These are phyloP conservation scores for Xerus inauris DNA, from an alignment of 2,113 vertebrate species.

Conservation along the genomic window DNA sequence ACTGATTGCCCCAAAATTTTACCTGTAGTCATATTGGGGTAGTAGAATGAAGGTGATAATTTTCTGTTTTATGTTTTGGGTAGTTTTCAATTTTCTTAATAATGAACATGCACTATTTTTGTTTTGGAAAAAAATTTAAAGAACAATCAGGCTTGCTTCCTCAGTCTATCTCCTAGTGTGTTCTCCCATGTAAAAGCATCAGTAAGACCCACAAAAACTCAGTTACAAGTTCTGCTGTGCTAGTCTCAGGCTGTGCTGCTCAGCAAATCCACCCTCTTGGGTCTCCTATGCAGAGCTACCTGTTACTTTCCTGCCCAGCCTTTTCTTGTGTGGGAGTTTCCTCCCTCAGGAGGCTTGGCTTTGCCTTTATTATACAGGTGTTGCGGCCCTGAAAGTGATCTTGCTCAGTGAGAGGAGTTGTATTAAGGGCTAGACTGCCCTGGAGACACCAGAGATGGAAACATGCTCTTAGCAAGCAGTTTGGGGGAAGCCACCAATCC, in stretches of 20 bases:
- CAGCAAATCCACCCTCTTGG: too few species aligned
- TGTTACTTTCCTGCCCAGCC: background rate
- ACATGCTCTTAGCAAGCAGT: background rate
- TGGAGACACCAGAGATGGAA: background rate
- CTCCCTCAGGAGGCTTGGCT: background rate
- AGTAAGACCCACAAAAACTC: background rate
- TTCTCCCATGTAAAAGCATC: background rate
- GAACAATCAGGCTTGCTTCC: background rate
- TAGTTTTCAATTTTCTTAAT: background rate
- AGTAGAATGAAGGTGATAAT: background rate
- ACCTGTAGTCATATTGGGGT: background rate
- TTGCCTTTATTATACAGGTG: background rate
- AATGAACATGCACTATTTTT: background rate
- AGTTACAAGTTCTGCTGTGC: background rate
- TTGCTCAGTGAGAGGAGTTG: background rate
- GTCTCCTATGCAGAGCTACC: background rate
- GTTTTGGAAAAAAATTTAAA: background rate
- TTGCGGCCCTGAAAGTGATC: background rate
- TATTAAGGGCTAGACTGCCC: background rate
- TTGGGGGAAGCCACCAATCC: background rate
- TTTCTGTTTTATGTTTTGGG: constrained; percentile 38
- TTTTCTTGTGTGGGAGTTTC: background rate
- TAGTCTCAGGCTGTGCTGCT: too few species aligned
- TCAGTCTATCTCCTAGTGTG: background rate
- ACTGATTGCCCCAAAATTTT: background rate